Evolutionary conservation across 2,113 vertebrate species (phyloP).

Genomic region (Sorex fumeus): DNA sequence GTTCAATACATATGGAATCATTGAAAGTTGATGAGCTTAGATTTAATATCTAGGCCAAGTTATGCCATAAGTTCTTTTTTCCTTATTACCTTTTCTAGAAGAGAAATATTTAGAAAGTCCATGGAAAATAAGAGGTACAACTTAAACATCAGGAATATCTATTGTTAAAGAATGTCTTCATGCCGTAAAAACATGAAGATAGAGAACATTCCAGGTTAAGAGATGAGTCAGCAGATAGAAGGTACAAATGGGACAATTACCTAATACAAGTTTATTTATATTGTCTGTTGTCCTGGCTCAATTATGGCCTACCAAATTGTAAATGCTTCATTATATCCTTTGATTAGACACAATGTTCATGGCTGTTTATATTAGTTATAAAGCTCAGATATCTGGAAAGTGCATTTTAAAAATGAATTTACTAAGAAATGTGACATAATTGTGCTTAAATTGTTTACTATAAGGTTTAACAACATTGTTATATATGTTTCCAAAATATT

Average conservation of each 20-base stretch:
- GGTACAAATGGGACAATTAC: background rate
- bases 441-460: background rate
- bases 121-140: background rate
- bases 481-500: background rate
- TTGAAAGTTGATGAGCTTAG: background rate
- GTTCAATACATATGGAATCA: slow-evolving; percentile 40
- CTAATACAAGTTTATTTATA: background rate
- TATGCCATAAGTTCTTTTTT: background rate
- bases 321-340: background rate
- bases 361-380: background rate
- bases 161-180: background rate
- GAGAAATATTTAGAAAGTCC: background rate
- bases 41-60: background rate
- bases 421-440: background rate
- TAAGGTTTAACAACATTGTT: background rate
- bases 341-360: background rate
- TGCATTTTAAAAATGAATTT: slow-evolving; percentile 27
- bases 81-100: background rate
- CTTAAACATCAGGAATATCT: too few species aligned
- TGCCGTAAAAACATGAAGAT: background rate
- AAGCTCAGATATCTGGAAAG: background rate
- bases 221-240: background rate
- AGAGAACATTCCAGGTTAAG: background rate
- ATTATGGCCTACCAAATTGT: background rate
- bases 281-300: rapidly evolving